These are phyloP conservation scores for Terebella lapidaria DNA, from an alignment of 2,888 invertebrate species.

Conservation along the genomic window DNA sequence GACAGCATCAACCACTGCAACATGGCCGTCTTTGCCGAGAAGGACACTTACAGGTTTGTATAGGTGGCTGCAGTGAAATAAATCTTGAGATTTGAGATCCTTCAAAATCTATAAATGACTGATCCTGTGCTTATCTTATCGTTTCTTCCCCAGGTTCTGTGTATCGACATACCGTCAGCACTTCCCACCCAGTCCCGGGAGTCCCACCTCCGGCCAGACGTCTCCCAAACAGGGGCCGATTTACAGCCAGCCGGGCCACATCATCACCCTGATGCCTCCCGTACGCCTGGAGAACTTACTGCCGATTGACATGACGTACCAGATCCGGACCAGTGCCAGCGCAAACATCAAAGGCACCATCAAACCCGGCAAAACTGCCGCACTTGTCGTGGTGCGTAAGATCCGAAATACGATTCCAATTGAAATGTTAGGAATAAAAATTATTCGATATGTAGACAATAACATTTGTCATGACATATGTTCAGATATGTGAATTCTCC, in stretches of 20 bases:
- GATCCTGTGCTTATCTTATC: too few relatives aligned
- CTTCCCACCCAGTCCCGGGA: constrained; percentile 61
- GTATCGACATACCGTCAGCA: constrained; percentile 74
- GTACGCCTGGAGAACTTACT: constrained; percentile 80
- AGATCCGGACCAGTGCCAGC: constrained; percentile 32
- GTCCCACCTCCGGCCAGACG: not conserved
- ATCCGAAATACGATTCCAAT: not conserved
- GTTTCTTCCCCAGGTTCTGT: constrained; percentile 63
- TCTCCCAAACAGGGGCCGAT: not conserved
- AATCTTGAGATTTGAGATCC: too few relatives aligned
- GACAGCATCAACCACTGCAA: constrained; percentile 51
- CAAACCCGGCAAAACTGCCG: constrained; percentile 54
- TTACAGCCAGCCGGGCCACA: constrained; percentile 71
- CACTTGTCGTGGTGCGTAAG: constrained; percentile 48
- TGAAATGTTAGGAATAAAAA: too few relatives aligned
- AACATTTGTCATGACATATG: too few relatives aligned
- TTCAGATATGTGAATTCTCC: too few relatives aligned
- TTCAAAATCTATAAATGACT: too few relatives aligned
- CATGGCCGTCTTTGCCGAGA: constrained; percentile 15
- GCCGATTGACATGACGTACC: constrained; percentile 60
- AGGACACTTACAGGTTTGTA: constrained; percentile 30
- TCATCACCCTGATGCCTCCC: constrained; percentile 77
- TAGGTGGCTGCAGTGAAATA: constrained; percentile 2
- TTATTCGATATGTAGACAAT: too few relatives aligned
- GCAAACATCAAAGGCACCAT: constrained; percentile 47